Evolutionary conservation across 2,113 vertebrate genomes (phyloP), one percentile per base, ranked within the genome.

Genomic region (Ceyx margarethae): DNA sequence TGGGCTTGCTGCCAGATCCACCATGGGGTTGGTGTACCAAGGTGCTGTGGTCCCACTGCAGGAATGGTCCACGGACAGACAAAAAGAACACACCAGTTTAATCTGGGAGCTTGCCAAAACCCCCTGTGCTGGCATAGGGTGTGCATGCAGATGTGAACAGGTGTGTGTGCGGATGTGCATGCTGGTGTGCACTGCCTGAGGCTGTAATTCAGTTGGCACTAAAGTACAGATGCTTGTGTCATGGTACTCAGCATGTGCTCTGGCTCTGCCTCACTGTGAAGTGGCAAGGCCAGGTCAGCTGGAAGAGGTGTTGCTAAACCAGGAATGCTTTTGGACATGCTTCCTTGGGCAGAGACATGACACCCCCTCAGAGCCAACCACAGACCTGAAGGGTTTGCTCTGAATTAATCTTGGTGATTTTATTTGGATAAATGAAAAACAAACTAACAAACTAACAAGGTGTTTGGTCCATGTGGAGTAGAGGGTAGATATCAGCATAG

Each of bases 231-330:
- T 72, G 31, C 16, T 54, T 19, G 8, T 46, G 0, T 1, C 46
- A 0, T 1, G 33, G n/a, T 1, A 0, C 43, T 37, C 2, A 1
- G 42, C 13, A 2, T 1, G 16, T 22, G 20, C 74, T 69, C 29
- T 2, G 3, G 42, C 45, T 54, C 83, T 62, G 56, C n/a, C 67
- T 66, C 57, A 46, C 19, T 4, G 22, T 6, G 31, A 51, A 51
- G 19, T 13, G 53, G 31, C 0, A 3, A 35, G 11, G 8, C 26
- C 72, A 20, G 46, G n/a, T 26, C 0, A 0, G 50, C 75, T 79
- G 66, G 54, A 66, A 40, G 76, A 69, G 42, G 54, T 1, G 0
- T 23, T 86, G 25, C 19, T 69, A 35, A 83, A 57, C 8, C 3
- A 6, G 42, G 6, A 0, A 0, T 46, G 40, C 8, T n/a, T 40